A percentile compares a stretch with the other conserved stretches of the same genome.
Conservation (phyloP, 2,113 vertebrate species). For the Eptesicus fuscus region DNA sequence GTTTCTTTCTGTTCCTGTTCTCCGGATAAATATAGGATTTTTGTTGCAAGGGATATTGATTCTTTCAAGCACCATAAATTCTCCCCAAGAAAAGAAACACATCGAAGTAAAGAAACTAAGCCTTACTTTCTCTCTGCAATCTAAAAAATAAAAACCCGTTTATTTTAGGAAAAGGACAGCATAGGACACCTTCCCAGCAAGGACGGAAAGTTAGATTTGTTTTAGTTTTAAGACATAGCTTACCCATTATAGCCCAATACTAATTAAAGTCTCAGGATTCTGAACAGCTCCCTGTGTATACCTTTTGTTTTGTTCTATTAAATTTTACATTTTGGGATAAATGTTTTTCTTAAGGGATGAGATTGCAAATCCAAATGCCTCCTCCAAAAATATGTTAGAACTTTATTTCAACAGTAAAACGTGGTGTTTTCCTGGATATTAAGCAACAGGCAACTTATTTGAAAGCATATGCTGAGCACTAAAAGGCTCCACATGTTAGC, state of each 20-base stretch:
- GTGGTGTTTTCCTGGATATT: not conserved
- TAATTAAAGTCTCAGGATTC: not conserved
- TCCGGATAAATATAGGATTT: not conserved
- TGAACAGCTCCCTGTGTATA: not conserved
- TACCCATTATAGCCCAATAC: not conserved
- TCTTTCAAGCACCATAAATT: conserved; percentile 8
- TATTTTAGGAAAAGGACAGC: not conserved
- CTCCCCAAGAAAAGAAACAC: conserved; percentile 32
- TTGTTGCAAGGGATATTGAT: not conserved
- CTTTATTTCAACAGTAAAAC: not conserved
- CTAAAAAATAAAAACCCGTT: not conserved
- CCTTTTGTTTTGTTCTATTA: not conserved
- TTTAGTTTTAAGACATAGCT: not conserved
- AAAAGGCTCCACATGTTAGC: not conserved
- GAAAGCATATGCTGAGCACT: not conserved
- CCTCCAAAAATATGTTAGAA: not conserved
- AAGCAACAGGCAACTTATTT: not conserved
- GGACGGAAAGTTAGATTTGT: not conserved
- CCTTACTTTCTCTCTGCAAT: not conserved
- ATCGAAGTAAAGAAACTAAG: not conserved
- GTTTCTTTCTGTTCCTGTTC: not conserved
- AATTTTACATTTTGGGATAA: not conserved
- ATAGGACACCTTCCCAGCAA: not conserved
- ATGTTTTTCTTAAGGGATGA: not conserved
- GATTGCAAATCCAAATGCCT: not conserved